Conservation (phyloP, 2,113 vertebrate species). For the Otocyon megalotis region DNA sequence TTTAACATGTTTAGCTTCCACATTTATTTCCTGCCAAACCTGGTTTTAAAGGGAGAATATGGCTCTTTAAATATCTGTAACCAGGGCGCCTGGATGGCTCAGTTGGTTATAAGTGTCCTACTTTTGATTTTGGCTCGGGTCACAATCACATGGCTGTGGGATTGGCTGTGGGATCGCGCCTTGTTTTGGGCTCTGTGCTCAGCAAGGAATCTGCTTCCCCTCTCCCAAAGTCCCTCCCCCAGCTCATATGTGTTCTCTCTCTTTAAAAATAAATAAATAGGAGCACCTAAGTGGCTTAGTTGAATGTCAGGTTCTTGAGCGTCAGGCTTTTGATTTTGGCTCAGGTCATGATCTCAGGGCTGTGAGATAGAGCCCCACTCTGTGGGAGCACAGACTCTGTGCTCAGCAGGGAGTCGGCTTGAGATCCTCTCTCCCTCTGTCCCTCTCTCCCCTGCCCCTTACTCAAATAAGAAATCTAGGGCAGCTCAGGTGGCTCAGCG, state of each 20-base stretch:
- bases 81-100: background rate
- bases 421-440: background rate
- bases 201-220: background rate
- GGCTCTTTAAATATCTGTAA: constrained; percentile 6
- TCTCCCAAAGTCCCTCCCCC: background rate
- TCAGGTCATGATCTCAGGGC: background rate
- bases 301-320: background rate
- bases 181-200: background rate
- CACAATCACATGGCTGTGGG: background rate
- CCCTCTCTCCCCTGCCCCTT: background rate
- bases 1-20: constrained; percentile 95
- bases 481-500: too few relatives aligned
- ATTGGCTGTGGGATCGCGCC: background rate
- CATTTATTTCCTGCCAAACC: constrained; percentile 97
- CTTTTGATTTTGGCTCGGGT: background rate
- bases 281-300: background rate
- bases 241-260: background rate
- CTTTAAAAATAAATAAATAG: background rate
- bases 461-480: background rate
- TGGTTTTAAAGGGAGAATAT: constrained; percentile 81
- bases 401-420: background rate
- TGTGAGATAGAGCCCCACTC: background rate
- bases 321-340: background rate
- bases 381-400: too few relatives aligned
- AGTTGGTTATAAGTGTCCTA: background rate